These are phyloP conservation scores for Papilio machaon DNA, from an alignment of 1,140 invertebrate genomes.

Conservation along the genomic window DNA sequence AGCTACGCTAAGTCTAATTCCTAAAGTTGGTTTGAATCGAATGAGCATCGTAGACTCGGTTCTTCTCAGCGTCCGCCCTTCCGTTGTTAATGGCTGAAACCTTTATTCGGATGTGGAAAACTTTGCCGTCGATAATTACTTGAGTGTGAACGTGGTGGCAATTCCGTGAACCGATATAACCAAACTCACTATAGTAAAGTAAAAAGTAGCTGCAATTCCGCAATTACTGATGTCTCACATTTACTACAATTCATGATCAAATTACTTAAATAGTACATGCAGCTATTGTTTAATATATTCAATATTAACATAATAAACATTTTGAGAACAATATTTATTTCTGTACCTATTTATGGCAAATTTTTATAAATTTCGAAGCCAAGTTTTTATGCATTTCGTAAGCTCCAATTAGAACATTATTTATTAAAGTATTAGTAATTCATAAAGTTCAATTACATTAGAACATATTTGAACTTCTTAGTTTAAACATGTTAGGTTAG, in stretches of 20 bases:
- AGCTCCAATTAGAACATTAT: too few species aligned
- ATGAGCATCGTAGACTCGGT: constrained; percentile 47
- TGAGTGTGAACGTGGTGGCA: constrained; percentile 68
- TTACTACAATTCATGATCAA: neutral
- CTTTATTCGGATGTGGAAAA: constrained; percentile 68
- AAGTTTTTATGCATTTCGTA: too few species aligned
- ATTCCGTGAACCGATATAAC: constrained; percentile 52
- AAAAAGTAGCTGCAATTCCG: constrained; percentile 68
- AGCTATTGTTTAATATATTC: too few species aligned
- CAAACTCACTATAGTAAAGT: constrained; percentile 42
- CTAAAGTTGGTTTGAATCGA: constrained; percentile 50
- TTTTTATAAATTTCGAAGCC: too few species aligned
- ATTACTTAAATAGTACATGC: neutral
- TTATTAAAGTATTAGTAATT: too few species aligned
- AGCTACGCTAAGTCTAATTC: constrained; percentile 42
- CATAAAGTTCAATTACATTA: too few species aligned
- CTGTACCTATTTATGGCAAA: too few species aligned
- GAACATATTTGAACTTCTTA: too few species aligned
- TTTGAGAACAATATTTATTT: too few species aligned
- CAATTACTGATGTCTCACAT: neutral
- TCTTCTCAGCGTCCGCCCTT: constrained; percentile 44
- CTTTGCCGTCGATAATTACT: constrained; percentile 74
- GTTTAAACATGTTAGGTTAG: neutral
- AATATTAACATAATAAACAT: too few species aligned
- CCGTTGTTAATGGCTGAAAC: constrained; percentile 60